phyloP scores from a whole-genome alignment of 2,113 vertebrate species.

The Butorides virescens region DNA sequence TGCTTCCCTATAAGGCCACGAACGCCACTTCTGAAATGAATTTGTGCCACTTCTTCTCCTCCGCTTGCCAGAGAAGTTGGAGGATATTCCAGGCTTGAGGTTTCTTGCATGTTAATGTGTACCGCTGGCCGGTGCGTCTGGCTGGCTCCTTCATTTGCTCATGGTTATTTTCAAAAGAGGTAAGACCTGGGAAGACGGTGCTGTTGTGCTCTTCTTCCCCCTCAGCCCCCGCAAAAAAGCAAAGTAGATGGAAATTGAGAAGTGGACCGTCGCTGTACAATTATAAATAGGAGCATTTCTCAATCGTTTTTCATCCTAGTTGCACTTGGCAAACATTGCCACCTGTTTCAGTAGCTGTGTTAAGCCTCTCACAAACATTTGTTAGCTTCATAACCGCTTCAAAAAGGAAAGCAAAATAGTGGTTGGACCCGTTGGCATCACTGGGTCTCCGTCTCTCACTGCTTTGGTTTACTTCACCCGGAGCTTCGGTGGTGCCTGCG shows the following conservation, averaged over 20 bases:
- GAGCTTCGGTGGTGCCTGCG: neutral
- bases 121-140: neutral
- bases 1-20: slow-evolving; percentile 41
- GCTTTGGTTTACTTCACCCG: neutral
- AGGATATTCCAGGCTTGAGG: neutral
- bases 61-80: slow-evolving; percentile 7
- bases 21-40: slow-evolving; percentile 20
- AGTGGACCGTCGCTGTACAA: neutral
- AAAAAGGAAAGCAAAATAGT: neutral
- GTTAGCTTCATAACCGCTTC: neutral
- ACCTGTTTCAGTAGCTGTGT: neutral
- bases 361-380: neutral
- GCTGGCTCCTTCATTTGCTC: slow-evolving; percentile 12
- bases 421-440: neutral
- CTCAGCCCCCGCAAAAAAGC: neutral
- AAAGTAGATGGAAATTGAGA: neutral
- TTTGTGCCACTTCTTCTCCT: neutral
- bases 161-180: slow-evolving; percentile 18
- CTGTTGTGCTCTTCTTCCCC: neutral
- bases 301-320: neutral
- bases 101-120: neutral
- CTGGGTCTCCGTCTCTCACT: neutral
- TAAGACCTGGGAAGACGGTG: neutral
- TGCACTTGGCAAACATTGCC: slow-evolving; percentile 12
- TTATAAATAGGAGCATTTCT: neutral